Conservation (phyloP, 2,888 invertebrate genomes). For the Alentia gelatinosa region DNA sequence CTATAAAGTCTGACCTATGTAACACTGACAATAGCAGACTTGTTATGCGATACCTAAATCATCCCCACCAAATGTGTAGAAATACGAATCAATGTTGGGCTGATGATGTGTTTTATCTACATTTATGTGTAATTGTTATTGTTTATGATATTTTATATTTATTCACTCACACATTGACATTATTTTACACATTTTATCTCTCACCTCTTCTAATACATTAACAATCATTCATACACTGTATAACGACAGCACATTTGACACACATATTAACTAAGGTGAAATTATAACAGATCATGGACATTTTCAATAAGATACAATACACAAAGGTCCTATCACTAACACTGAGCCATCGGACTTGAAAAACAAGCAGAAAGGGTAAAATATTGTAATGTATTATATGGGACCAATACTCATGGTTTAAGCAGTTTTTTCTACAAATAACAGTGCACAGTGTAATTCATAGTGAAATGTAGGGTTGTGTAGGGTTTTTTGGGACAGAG, state of each 20-base stretch:
- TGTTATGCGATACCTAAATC: background rate
- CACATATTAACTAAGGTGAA: background rate
- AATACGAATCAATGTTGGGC: background rate
- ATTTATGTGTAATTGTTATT: constrained; percentile 18
- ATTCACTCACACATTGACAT: background rate
- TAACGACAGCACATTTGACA: background rate
- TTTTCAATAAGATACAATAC: too few species aligned
- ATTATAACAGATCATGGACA: background rate
- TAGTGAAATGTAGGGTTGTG: too few species aligned
- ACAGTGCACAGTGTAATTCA: too few species aligned
- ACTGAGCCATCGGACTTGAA: too few species aligned
- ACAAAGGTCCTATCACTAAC: too few species aligned
- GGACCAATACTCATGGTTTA: too few species aligned
- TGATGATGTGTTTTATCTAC: background rate
- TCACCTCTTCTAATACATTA: background rate
- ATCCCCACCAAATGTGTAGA: background rate
- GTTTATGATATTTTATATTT: constrained; percentile 2
- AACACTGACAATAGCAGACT: background rate
- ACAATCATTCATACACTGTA: background rate
- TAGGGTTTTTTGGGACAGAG: too few species aligned
- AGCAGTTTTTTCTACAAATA: too few species aligned
- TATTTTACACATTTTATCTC: background rate
- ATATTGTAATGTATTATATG: too few species aligned
- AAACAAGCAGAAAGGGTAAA: too few species aligned
- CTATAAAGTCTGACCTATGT: background rate